A percentile compares a stretch with the other conserved stretches of the same genome.
Evolutionary conservation across 2,888 invertebrate genomes (phyloP).

Genomic region (Cepaea hortensis): DNA sequence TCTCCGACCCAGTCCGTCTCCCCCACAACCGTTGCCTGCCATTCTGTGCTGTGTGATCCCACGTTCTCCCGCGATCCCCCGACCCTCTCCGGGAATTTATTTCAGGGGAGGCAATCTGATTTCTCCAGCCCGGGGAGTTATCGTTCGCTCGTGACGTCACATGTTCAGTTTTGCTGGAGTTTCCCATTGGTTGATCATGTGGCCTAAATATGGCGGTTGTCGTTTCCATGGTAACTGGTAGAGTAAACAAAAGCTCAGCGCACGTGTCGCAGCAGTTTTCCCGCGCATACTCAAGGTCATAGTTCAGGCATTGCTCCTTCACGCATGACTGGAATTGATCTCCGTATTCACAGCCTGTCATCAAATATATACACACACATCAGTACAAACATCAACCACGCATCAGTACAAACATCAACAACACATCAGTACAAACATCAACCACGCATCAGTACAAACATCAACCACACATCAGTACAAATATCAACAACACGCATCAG

Average conservation of each 20-base stretch:
- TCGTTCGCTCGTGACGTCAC: not conserved
- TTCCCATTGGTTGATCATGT: not conserved
- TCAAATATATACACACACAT: too few species aligned
- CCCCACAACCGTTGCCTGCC: not conserved
- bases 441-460: too few species aligned
- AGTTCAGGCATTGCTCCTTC: slow-evolving; percentile 46
- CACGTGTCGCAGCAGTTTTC: slow-evolving; percentile 54
- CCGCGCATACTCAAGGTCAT: slow-evolving; percentile 47
- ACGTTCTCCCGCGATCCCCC: not conserved
- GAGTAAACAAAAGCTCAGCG: slow-evolving; percentile 48
- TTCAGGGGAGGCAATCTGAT: slow-evolving; percentile 2
- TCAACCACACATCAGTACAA: too few species aligned
- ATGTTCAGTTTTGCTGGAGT: not conserved
- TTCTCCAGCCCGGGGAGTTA: not conserved
- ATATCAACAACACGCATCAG: too few species aligned
- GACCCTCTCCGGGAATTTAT: not conserved
- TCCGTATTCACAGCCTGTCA: slow-evolving; percentile 55
- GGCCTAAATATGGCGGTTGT: slow-evolving; percentile 4
- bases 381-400: too few species aligned
- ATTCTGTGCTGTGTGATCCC: not conserved
- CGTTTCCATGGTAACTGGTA: slow-evolving; percentile 45
- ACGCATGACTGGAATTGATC: slow-evolving; percentile 50
- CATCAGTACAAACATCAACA: too few species aligned
- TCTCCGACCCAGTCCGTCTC: not conserved
- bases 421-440: too few species aligned